Conservation (phyloP, 1,140 invertebrate genomes). For the Calephelis nemesis region DNA sequence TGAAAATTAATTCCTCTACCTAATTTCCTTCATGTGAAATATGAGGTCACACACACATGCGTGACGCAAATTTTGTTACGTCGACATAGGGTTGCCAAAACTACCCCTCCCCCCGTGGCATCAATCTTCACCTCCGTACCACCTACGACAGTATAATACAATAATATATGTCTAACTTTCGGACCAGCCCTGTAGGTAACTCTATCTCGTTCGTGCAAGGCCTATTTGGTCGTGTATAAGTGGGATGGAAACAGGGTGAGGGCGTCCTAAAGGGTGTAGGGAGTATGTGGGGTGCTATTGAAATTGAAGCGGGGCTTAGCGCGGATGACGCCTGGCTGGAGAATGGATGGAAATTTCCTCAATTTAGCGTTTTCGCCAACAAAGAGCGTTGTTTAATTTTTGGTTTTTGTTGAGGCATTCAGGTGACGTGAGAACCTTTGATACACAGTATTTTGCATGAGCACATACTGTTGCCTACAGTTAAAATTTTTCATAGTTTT, state of each 20-base stretch:
- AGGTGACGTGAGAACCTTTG: slow-evolving; percentile 42
- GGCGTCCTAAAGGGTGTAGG: slow-evolving; percentile 76
- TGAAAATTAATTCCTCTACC: slow-evolving; percentile 74
- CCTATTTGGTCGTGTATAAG: slow-evolving; percentile 31
- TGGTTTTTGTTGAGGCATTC: slow-evolving; percentile 67
- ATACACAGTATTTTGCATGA: slow-evolving; percentile 6
- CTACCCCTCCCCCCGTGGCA: slow-evolving; percentile 65
- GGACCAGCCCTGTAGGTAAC: slow-evolving; percentile 74
- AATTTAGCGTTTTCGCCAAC: slow-evolving; percentile 77
- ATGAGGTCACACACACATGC: slow-evolving; percentile 67
- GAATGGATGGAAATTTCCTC: slow-evolving; percentile 79
- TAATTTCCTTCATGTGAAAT: slow-evolving; percentile 73
- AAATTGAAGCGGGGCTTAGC: slow-evolving; percentile 78
- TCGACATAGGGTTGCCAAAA: slow-evolving; percentile 74
- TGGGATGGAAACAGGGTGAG: slow-evolving; percentile 45
- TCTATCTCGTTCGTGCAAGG: slow-evolving; percentile 35
- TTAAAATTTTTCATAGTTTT: neutral
- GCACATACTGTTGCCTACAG: neutral
- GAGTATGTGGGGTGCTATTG: slow-evolving; percentile 75
- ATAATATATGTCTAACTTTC: slow-evolving; percentile 78
- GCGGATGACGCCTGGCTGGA: slow-evolving; percentile 76
- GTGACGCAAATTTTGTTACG: slow-evolving; percentile 68
- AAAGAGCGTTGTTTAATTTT: slow-evolving; percentile 78
- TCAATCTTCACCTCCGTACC: slow-evolving; percentile 74
- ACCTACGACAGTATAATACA: slow-evolving; percentile 77